A percentile compares a stretch with the other conserved stretches of the same genome.
These are phyloP conservation scores for Drosophila formosana DNA, from an alignment of 2,888 invertebrate species.

Conservation along the genomic window DNA sequence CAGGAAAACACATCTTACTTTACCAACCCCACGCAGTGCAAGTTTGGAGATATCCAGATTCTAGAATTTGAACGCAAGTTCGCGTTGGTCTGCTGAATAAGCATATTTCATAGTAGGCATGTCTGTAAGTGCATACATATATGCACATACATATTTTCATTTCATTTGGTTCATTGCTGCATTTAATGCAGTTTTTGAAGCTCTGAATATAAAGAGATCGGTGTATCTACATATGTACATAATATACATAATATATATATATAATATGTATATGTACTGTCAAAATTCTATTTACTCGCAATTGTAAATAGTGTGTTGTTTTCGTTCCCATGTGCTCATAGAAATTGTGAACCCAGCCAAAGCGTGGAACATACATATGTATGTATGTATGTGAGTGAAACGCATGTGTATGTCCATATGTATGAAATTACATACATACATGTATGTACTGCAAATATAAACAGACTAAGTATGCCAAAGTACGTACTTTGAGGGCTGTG, in stretches of 20 bases:
- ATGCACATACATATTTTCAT: neutral
- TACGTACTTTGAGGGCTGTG: neutral
- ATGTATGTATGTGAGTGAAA: constrained; percentile 31
- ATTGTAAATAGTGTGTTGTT: neutral
- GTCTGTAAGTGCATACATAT: neutral
- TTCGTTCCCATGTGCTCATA: constrained; percentile 23
- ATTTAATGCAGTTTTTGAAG: neutral
- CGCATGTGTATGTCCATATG: constrained; percentile 18
- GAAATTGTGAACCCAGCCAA: constrained; percentile 28
- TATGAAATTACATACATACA: too few relatives aligned
- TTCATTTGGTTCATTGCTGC: constrained; percentile 4
- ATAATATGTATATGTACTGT: neutral
- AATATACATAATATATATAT: too few relatives aligned
- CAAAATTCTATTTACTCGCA: neutral
- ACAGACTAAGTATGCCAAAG: neutral
- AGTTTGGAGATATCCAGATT: constrained; percentile 17
- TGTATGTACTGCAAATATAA: neutral
- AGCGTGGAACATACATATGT: constrained; percentile 21
- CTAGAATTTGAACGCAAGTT: neutral
- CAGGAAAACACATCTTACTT: too few relatives aligned
- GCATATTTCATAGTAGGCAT: constrained; percentile 3
- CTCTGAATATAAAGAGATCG: neutral
- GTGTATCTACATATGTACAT: neutral
- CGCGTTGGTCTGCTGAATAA: constrained; percentile 3
- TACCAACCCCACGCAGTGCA: neutral